A percentile compares a stretch with the other conserved stretches of the same genome.
Evolutionary conservation across 2,113 vertebrate species (phyloP).

Genomic region (Hydropotes inermis): DNA sequence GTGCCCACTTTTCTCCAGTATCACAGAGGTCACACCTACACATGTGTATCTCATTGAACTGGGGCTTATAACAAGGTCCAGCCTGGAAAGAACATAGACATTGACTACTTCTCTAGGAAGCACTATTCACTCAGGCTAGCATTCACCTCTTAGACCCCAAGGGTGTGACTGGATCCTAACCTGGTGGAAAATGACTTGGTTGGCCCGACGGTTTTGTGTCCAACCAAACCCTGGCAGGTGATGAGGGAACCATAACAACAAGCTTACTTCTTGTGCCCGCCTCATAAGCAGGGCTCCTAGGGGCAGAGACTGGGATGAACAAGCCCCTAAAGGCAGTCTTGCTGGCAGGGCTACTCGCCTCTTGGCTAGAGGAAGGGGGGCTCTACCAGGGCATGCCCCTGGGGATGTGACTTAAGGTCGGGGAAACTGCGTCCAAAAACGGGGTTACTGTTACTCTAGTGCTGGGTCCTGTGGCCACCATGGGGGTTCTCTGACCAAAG

Average conservation of each 20-base stretch:
- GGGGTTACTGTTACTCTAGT: constrained; percentile 73
- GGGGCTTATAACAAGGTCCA: not conserved
- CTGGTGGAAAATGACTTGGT: not conserved
- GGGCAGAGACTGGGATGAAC: rapidly evolving
- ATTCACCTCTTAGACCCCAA: not conserved
- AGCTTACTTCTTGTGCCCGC: constrained; percentile 48
- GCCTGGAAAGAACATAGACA: not conserved
- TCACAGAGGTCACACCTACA: not conserved
- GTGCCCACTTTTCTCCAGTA: not conserved
- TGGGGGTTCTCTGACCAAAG: constrained; percentile 71
- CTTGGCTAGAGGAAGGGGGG: not conserved
- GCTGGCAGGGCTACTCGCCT: not conserved
- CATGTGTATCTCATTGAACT: not conserved
- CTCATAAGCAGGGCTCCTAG: constrained; percentile 30
- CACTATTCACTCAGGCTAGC: too few species aligned
- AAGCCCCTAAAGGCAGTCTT: not conserved
- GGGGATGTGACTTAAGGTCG: constrained; percentile 81
- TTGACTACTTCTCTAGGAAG: not conserved
- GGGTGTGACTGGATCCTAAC: not conserved
- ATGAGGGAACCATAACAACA: constrained; percentile 81
- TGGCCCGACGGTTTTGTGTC: constrained; percentile 70
- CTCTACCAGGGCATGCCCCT: not conserved
- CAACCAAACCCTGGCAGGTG: constrained; percentile 74
- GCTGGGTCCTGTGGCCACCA: constrained; percentile 63
- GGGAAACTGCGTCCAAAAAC: constrained; percentile 82